Conservation (phyloP, 2,888 invertebrate species). For the Morpho helenor region DNA sequence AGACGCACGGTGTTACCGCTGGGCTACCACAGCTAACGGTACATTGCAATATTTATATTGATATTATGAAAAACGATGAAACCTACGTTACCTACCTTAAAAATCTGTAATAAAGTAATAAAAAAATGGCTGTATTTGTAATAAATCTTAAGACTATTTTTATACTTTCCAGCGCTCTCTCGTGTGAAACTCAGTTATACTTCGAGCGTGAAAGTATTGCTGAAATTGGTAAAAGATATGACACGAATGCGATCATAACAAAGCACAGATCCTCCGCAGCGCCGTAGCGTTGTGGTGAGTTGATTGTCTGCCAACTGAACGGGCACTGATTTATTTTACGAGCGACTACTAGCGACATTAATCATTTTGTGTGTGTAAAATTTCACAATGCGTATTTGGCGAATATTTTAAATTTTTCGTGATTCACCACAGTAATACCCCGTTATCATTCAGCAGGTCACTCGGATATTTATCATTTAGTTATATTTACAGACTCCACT, state of each 20-base stretch:
- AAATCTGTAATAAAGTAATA: too few species aligned
- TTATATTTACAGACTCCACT: too few species aligned
- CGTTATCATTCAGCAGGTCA: too few species aligned
- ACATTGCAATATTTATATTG: too few species aligned
- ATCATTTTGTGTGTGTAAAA: slow-evolving; percentile 11
- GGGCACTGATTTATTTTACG: slow-evolving; percentile 20
- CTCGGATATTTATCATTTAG: too few species aligned
- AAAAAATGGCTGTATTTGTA: too few species aligned
- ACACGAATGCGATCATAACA: not conserved
- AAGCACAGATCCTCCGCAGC: not conserved
- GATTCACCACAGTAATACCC: too few species aligned
- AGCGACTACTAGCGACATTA: slow-evolving; percentile 12
- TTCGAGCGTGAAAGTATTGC: not conserved
- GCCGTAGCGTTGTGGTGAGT: slow-evolving; percentile 8
- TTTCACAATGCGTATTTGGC: slow-evolving; percentile 17
- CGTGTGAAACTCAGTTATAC: not conserved
- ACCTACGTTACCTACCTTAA: too few species aligned
- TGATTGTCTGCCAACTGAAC: slow-evolving; percentile 20
- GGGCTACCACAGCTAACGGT: too few species aligned
- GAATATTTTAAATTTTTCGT: slow-evolving; percentile 4
- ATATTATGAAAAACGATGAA: too few species aligned
- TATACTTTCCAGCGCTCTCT: not conserved
- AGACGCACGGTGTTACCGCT: too few species aligned
- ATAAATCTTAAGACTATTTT: too few species aligned
- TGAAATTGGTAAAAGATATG: slow-evolving; percentile 6